A percentile compares a stretch with the other conserved stretches of the same genome.
phyloP scores from a whole-genome alignment of 1,140 invertebrate genomes.

The Globodera rostochiensis region DNA sequence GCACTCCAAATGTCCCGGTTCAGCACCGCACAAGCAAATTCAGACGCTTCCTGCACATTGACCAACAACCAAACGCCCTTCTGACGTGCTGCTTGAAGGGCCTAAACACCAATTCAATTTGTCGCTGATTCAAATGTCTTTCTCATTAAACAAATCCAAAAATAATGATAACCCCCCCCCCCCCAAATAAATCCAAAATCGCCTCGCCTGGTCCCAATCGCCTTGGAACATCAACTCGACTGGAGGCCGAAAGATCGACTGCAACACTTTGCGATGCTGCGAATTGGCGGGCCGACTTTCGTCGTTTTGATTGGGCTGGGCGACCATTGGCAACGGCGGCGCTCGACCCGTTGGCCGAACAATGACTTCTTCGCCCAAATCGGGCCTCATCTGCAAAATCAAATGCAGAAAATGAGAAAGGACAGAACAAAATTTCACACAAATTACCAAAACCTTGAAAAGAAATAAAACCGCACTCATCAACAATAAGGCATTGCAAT shows the following conservation, averaged over 20 bases:
- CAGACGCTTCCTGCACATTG: conserved; percentile 77
- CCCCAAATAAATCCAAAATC: neutral
- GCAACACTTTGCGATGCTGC: conserved; percentile 69
- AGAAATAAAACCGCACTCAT: too few species aligned
- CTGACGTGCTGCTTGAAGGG: conserved; percentile 70
- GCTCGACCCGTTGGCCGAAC: neutral
- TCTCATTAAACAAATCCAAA: too few species aligned
- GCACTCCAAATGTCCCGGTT: conserved; percentile 80
- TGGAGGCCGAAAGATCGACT: conserved; percentile 78
- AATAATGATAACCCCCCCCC: too few species aligned
- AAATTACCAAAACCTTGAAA: neutral
- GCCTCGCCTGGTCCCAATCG: conserved; percentile 70
- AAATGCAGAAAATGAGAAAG: neutral
- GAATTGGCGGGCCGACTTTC: conserved; percentile 17
- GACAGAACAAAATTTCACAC: neutral
- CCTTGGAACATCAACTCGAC: conserved; percentile 76
- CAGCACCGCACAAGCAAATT: conserved; percentile 77
- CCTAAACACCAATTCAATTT: conserved; percentile 29
- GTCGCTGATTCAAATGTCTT: neutral
- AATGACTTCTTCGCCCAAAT: neutral
- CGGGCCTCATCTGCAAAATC: neutral
- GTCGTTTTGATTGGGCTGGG: neutral
- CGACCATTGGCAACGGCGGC: neutral
- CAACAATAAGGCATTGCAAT: neutral
- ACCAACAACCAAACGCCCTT: conserved; percentile 77